Conservation (phyloP, 2,797 vertebrate genomes). For the Diplodus puntazzo region DNA sequence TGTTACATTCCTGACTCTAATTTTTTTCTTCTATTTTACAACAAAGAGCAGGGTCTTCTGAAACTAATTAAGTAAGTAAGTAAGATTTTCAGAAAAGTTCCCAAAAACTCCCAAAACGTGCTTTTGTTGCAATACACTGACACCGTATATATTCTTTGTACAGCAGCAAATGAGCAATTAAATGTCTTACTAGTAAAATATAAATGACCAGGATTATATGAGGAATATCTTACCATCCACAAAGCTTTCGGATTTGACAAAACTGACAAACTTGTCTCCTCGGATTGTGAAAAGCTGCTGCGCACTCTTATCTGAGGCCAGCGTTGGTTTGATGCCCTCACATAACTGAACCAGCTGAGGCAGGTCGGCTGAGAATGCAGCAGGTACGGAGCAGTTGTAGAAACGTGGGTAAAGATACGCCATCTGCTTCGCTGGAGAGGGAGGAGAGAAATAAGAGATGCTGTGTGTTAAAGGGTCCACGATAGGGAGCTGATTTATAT, state of each 20-base stretch:
- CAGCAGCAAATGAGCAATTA: background rate
- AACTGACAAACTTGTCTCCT: conserved; percentile 89
- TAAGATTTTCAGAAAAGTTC: background rate
- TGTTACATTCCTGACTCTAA: too few species aligned
- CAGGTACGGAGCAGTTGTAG: conserved; percentile 92
- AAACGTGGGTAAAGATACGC: conserved; percentile 88
- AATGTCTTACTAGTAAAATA: background rate
- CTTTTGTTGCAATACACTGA: background rate
- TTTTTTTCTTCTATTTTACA: too few species aligned
- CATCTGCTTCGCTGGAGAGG: conserved; percentile 88
- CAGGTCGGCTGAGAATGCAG: conserved; percentile 83
- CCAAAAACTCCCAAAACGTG: background rate
- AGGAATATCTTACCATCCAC: conserved; percentile 86
- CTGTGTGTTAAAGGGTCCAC: background rate
- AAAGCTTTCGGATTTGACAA: conserved; percentile 90
- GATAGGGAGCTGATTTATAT: background rate
- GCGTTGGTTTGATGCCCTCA: conserved; percentile 66
- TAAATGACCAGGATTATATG: background rate
- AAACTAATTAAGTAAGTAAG: background rate
- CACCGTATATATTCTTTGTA: too few species aligned
- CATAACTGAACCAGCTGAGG: conserved; percentile 86
- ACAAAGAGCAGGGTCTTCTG: background rate
- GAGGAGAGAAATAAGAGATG: conserved; percentile 12
- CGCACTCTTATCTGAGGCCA: conserved; percentile 69
- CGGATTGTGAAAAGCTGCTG: conserved; percentile 83